Evolutionary conservation across 1,140 invertebrate species (phyloP).

Genomic region (Euglossa dilemma): DNA sequence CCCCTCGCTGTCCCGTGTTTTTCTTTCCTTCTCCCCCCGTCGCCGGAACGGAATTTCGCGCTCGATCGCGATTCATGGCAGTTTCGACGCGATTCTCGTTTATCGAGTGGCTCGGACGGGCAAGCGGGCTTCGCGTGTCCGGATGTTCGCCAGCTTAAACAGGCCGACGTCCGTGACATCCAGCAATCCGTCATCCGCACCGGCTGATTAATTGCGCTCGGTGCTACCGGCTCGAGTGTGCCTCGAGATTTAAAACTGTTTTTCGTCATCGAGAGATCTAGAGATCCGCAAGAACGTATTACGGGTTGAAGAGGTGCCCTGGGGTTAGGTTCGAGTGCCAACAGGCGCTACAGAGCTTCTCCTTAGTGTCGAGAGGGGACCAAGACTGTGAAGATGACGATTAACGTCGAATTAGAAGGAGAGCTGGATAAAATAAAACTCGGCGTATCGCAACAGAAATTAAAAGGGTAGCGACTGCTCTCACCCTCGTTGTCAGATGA

Average conservation of each 20-base stretch:
- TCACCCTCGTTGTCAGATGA: too few relatives aligned
- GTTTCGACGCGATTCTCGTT: slow-evolving; percentile 62
- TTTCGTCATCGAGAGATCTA: not conserved
- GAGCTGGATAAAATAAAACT: too few relatives aligned
- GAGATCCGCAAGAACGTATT: not conserved
- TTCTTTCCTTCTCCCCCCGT: not conserved
- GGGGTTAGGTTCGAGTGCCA: too few relatives aligned
- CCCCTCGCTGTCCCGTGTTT: not conserved
- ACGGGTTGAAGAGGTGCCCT: too few relatives aligned
- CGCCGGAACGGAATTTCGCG: slow-evolving; percentile 45
- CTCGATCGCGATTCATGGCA: slow-evolving; percentile 55
- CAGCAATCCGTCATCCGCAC: slow-evolving; percentile 49
- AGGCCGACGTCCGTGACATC: slow-evolving; percentile 41
- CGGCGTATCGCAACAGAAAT: too few relatives aligned
- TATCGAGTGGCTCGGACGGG: slow-evolving; percentile 58
- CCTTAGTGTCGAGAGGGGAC: too few relatives aligned
- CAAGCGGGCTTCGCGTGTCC: slow-evolving; percentile 40
- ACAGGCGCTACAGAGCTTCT: too few relatives aligned
- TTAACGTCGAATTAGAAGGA: too few relatives aligned
- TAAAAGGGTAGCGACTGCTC: too few relatives aligned
- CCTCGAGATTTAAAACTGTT: not conserved
- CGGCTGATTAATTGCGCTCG: slow-evolving; percentile 39
- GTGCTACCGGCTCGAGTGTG: not conserved
- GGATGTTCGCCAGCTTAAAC: slow-evolving; percentile 55
- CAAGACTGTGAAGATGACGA: too few relatives aligned